These are phyloP conservation scores for Habroteleia sp. DNA, from an alignment of 2,888 invertebrate species.

Conservation along the genomic window DNA sequence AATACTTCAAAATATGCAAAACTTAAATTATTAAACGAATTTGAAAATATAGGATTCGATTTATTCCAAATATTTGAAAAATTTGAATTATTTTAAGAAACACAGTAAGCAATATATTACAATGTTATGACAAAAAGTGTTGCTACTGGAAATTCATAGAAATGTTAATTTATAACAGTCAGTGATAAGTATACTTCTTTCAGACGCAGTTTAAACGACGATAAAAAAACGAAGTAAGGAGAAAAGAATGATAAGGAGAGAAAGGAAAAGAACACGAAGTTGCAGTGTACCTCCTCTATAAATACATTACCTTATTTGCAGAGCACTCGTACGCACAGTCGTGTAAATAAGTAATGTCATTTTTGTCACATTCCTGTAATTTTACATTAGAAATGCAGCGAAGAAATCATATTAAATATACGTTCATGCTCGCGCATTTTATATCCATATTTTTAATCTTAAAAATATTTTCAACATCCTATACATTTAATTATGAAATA, in stretches of 20 bases:
- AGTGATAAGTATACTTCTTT: conserved; percentile 61
- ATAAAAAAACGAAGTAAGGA: conserved; percentile 55
- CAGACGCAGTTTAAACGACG: conserved; percentile 68
- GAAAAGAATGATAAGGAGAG: conserved; percentile 62
- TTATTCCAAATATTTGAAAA: too few species aligned
- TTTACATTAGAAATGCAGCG: conserved; percentile 42
- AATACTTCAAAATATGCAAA: too few species aligned
- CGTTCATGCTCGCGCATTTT: background rate
- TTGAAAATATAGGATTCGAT: too few species aligned
- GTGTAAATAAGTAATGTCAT: conserved; percentile 74
- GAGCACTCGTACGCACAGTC: conserved; percentile 77
- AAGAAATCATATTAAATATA: conserved; percentile 28
- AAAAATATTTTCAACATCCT: too few species aligned
- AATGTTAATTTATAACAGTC: conserved; percentile 65
- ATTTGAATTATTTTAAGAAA: too few species aligned
- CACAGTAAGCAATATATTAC: too few species aligned
- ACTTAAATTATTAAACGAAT: too few species aligned
- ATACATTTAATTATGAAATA: too few species aligned
- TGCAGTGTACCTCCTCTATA: conserved; percentile 74
- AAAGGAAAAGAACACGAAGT: conserved; percentile 62
- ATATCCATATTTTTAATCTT: conserved; percentile 4
- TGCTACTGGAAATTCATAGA: conserved; percentile 48
- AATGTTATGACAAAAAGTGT: conserved; percentile 17
- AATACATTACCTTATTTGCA: conserved; percentile 80
- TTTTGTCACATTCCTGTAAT: conserved; percentile 71